Conservation (phyloP, 2,888 invertebrate genomes). For the Lepidocyrtoides sp. region DNA sequence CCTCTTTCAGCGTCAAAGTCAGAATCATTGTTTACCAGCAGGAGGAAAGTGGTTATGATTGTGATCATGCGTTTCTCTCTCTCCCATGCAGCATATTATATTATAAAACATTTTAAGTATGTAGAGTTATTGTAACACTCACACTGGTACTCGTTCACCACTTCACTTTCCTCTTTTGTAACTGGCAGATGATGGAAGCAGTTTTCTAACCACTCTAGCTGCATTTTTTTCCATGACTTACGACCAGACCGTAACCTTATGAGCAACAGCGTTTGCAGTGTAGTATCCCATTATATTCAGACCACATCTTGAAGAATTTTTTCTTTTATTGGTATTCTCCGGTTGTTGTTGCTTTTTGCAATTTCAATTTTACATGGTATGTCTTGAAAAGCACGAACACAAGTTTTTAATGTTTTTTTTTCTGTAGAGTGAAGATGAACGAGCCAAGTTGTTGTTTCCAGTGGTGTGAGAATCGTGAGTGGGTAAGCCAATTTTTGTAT, state of each 20-base stretch:
- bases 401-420: background rate
- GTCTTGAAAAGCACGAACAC: background rate
- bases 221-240: constrained; percentile 17
- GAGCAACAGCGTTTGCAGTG: background rate
- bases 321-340: constrained; percentile 29
- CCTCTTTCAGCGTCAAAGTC: background rate
- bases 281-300: background rate
- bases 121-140: background rate
- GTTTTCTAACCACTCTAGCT: background rate
- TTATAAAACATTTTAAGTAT: background rate
- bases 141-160: background rate
- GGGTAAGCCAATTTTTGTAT: background rate
- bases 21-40: constrained; percentile 33
- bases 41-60: constrained; percentile 18
- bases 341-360: background rate
- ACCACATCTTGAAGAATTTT: background rate
- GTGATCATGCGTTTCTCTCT: constrained; percentile 1
- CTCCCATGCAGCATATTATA: background rate
- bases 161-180: constrained; percentile 8
- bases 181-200: no score
- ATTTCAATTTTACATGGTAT: constrained; percentile 12
- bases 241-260: background rate
- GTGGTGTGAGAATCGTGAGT: constrained; percentile 17
- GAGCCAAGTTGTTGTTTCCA: background rate
- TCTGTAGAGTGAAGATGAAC: background rate